phyloP scores from a whole-genome alignment of 2,113 vertebrate genomes.

The Athene cunicularia region DNA sequence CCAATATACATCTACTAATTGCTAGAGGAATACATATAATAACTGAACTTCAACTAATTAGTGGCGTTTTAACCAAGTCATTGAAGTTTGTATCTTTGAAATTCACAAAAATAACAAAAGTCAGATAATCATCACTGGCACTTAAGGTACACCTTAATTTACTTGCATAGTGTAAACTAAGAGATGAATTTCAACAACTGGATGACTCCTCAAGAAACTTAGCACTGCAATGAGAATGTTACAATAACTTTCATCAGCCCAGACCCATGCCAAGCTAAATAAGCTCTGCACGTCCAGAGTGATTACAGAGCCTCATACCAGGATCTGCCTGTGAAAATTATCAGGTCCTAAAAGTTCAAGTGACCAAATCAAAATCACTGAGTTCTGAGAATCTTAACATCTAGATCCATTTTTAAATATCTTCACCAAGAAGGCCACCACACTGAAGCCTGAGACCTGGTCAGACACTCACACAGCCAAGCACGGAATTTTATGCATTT shows the following conservation, averaged over 20 bases:
- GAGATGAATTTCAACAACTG: background rate
- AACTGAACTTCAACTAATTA: slow-evolving; percentile 34
- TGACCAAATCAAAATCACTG: background rate
- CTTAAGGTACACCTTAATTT: background rate
- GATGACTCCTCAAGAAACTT: background rate
- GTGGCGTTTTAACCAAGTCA: background rate
- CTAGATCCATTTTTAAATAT: background rate
- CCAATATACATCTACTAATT: slow-evolving; percentile 34
- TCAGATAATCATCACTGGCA: background rate
- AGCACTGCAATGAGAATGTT: background rate
- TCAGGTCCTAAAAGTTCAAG: background rate
- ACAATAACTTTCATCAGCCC: background rate
- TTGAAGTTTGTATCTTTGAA: background rate
- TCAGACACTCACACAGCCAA: background rate
- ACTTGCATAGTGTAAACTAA: too few relatives aligned
- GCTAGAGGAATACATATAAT: slow-evolving; percentile 15
- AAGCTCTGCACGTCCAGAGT: background rate
- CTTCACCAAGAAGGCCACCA: background rate
- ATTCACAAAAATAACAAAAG: slow-evolving; percentile 2
- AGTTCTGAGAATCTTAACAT: background rate
- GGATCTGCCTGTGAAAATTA: background rate
- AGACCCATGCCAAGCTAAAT: background rate
- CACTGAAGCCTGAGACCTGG: background rate
- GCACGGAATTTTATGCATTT: background rate
- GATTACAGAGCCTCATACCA: background rate